Base-by-base conservation (phyloP, 1,140 invertebrate genomes). In the Vollenhovia emeryi region DNA sequence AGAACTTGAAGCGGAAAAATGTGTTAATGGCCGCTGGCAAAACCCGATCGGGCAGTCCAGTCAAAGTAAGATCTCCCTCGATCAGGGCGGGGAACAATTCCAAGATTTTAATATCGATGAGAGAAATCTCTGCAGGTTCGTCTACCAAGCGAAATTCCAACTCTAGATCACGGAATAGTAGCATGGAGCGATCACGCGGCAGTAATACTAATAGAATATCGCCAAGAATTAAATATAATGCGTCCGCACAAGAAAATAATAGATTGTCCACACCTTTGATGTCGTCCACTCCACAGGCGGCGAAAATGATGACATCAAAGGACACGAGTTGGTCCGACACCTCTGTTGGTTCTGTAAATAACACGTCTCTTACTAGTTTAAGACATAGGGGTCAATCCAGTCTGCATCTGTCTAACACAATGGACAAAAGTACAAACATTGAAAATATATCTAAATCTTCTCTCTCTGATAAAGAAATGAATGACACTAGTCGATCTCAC, bases 221-320 rank as follows among this genome's bases (percentile, higher is more conserved):
- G 13, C 75, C 33, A 55, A 69, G 33, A 30, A 71, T 40, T 71
- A 43, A 80, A 80, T 13, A 71, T 40, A 55, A 43, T 21, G 15
- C 66, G 30, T 21, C 6, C 4, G 43, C 43, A 21, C 24, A 57
- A 57, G 2, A 2, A 24, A 13, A 69, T 5, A 3, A 76, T n/a
- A 48, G 0, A 9, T 60, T n/a, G 11, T 45, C 59, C 8, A 36
- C n/a, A 13, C 66, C 75, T 9, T 87, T 89, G 30, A 57, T 50
- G 15, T 88, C 90, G 7, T 90, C 88, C 1, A 92, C 87, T 6
- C 90, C 86, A 36, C 71, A 33, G 59, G 80, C 88, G 21, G 33
- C n/a, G 69, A 50, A 62, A 59, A 15, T n/a, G n/a, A 33, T n/a
- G 13, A 1, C 13, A 30, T 52, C 15, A 69, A 52, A n/a, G 6